These are phyloP conservation scores for Aphis gossypii DNA, from an alignment of 1,140 invertebrate genomes.

Conservation along the genomic window DNA sequence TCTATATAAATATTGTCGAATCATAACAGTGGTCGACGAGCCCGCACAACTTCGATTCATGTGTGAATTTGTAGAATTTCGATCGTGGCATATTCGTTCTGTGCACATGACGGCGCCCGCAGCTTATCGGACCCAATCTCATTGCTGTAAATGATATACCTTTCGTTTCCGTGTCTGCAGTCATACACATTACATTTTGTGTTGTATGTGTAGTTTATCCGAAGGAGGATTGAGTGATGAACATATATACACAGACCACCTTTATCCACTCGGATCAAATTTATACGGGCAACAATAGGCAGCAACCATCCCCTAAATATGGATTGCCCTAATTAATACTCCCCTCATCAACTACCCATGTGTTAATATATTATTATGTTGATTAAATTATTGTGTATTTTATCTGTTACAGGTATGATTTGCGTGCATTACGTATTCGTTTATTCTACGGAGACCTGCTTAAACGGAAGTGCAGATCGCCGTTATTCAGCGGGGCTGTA, in stretches of 20 bases:
- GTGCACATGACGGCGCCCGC: background rate
- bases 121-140: constrained; percentile 13
- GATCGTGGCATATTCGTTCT: background rate
- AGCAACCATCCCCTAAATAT: background rate
- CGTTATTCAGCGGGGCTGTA: background rate
- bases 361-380: constrained; percentile 30
- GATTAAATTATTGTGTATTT: background rate
- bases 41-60: background rate
- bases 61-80: constrained; percentile 27
- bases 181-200: background rate
- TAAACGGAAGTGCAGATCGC: background rate
- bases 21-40: background rate
- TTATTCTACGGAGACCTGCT: background rate
- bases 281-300: constrained; percentile 10
- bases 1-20: background rate
- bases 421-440: background rate
- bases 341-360: background rate
- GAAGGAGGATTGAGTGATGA: background rate
- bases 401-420: constrained; percentile 44
- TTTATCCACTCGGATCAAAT: background rate
- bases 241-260: background rate
- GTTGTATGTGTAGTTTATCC: background rate
- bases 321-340: background rate
- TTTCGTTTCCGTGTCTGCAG: background rate
- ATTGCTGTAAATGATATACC: background rate